These are phyloP conservation scores for Nomada hirtipes DNA, from an alignment of 2,888 invertebrate genomes.

Conservation along the genomic window DNA sequence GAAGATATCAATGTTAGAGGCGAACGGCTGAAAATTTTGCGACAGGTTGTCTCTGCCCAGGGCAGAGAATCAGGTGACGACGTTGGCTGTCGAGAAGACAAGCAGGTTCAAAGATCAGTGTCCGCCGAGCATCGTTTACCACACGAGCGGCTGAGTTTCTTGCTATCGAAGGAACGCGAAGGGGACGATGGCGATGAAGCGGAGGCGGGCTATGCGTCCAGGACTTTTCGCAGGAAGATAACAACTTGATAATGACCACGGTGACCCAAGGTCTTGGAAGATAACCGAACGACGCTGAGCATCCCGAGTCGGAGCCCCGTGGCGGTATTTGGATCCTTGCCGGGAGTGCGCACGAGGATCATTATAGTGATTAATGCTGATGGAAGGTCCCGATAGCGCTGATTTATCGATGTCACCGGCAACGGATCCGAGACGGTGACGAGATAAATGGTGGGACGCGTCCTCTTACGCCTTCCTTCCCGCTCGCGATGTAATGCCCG, in stretches of 20 bases:
- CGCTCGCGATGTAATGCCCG: constrained; percentile 56
- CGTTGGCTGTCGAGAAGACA: constrained; percentile 49
- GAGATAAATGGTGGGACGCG: constrained; percentile 77
- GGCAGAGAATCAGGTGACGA: constrained; percentile 59
- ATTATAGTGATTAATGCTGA: constrained; percentile 84
- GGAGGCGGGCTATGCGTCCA: constrained; percentile 64
- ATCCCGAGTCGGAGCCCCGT: constrained; percentile 66
- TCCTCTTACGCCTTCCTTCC: constrained; percentile 65
- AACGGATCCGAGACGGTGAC: constrained; percentile 77
- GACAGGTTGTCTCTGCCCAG: constrained; percentile 50
- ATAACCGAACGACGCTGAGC: constrained; percentile 74
- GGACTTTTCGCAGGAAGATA: constrained; percentile 77
- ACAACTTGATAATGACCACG: constrained; percentile 78
- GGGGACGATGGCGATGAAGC: constrained; percentile 25
- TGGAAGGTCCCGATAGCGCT: constrained; percentile 80
- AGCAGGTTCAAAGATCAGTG: constrained; percentile 62
- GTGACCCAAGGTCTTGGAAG: constrained; percentile 72
- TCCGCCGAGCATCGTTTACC: constrained; percentile 56
- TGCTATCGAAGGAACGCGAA: constrained; percentile 18
- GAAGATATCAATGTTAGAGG: too few relatives aligned
- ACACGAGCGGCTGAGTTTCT: constrained; percentile 32
- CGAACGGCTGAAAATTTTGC: constrained; percentile 13
- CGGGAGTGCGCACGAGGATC: constrained; percentile 77
- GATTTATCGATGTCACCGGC: constrained; percentile 83
- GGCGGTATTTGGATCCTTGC: constrained; percentile 80